Base-by-base conservation (phyloP, 1,140 invertebrate genomes). In the Zeugodacus cucurbitae region DNA sequence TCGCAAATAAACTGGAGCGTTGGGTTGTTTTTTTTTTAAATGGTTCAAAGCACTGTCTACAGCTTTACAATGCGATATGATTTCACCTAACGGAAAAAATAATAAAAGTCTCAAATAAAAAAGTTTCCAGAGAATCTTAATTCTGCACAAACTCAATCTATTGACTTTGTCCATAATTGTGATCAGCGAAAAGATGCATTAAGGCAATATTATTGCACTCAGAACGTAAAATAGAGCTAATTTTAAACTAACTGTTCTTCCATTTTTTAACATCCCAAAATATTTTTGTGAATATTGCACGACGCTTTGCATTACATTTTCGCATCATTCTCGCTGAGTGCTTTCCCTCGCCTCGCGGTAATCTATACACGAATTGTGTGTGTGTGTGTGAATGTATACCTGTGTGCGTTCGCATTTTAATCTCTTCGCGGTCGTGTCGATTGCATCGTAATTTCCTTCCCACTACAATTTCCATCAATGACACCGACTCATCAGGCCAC, bases 391-490 rank as follows among this genome's bases (percentile, higher is more conserved):
- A 22, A 48, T 8, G 14, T 26, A 3, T 48, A 22, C 7, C 44
- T 7, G 11, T 10, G 22, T 41, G n/a, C n/a, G 41, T 48, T 29
- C 41, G 74, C 41, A 26, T 82, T 82, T 82, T 54, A 82, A 82
- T 82, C 74, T 82, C 41, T 48, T 82, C 41, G 74, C 41, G 74
- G 74, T 48, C 74, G 44, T 44, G 74, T 82, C 74, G 44, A 82
- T 82, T 82, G 74, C 74, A 82, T n/a, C 41, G 41, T 82, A 82
- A 82, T 82, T 82, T 82, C 74, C 74, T 82, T 48, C 41, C 74
- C 41, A 82, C 74, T 82, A 34, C 41, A 82, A 82, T 82, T 82
- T 82, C 44, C 74, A 82, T 82, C 74, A 82, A 82, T 82, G 74
- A 82, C 74, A 82, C 41, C 20, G n/a, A 26, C 41, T 82, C 44